Base-by-base conservation (phyloP, 2,888 invertebrate genomes). In the Dicyrtomina minuta region DNA sequence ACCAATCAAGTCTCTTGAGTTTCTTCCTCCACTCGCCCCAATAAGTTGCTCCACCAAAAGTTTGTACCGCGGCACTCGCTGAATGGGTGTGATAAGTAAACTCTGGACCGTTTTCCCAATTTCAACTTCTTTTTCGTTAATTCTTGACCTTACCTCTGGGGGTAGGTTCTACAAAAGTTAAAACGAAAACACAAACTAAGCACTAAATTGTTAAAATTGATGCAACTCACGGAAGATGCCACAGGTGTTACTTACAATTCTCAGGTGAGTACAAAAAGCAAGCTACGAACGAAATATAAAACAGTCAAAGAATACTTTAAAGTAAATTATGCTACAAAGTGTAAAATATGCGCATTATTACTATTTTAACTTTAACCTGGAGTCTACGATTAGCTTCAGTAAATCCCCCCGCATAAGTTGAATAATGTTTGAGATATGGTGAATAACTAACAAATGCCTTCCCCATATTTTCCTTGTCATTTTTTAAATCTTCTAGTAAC, bases 351-450 rank as follows among this genome's bases (percentile, higher is more conserved):
- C n/a, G n/a, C n/a, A n/a, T n/a, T n/a, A n/a, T 33, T 33, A 3
- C 3, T 33, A 33, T 33, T 33, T 33, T 33, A 33, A 33, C 33
- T 33, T 33, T 77, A 82, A 88, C 88, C 83, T 88, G 87, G 39
- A 90, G 79, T 46, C 87, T 81, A 46, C 84, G 82, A 60, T 89
- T 80, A 0, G 87, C 86, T 71, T 86, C 85, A 74, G 87, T 88
- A 79, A 89, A 90, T 78, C 88, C 89, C 72, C 88, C 89, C 0
- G 90, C 90, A 80, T 91, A 91, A 0, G 88, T 87, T 0, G 90
- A 89, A 80, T 91, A 91, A 20, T 90, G 81, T 81, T 91, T 91
- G 65, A 91, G 87, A 80, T 88, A 91, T 3, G 91, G 91, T 1
- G 89, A 90, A 72, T 91, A 84, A 79, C 87, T 87, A 0, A 86